These are phyloP conservation scores for Subacronicta megacephala DNA, from an alignment of 2,888 invertebrate species.

Conservation along the genomic window DNA sequence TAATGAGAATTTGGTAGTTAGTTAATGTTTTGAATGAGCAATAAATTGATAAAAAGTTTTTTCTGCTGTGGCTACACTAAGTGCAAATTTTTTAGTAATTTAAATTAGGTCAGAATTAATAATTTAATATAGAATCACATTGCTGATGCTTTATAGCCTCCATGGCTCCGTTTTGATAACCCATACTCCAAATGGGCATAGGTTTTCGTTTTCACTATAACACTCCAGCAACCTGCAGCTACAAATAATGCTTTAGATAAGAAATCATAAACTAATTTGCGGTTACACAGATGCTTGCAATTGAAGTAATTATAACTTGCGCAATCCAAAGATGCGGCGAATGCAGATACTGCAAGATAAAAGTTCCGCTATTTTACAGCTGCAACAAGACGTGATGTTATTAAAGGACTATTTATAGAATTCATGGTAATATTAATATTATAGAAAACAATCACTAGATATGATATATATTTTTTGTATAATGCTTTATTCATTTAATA, in stretches of 20 bases:
- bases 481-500: too few species aligned
- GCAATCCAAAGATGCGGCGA: constrained; percentile 20
- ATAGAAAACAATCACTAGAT: neutral
- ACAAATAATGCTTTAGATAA: constrained; percentile 9
- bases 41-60: neutral
- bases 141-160: too few species aligned
- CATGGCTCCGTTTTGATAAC: too few species aligned
- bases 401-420: neutral
- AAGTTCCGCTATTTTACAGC: constrained; percentile 3
- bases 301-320: constrained; percentile 31
- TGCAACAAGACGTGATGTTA: neutral
- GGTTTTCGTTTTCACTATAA: neutral
- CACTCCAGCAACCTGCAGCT: neutral
- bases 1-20: neutral
- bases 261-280: constrained; percentile 24
- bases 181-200: too few species aligned
- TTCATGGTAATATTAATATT: neutral
- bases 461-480: too few species aligned
- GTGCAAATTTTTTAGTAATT: too few species aligned
- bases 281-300: constrained; percentile 20
- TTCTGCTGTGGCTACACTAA: neutral
- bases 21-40: neutral
- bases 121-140: too few species aligned
- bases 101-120: too few species aligned
- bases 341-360: constrained; percentile 8